Conservation (phyloP, 2,797 vertebrate species). For the Chelon auratus region DNA sequence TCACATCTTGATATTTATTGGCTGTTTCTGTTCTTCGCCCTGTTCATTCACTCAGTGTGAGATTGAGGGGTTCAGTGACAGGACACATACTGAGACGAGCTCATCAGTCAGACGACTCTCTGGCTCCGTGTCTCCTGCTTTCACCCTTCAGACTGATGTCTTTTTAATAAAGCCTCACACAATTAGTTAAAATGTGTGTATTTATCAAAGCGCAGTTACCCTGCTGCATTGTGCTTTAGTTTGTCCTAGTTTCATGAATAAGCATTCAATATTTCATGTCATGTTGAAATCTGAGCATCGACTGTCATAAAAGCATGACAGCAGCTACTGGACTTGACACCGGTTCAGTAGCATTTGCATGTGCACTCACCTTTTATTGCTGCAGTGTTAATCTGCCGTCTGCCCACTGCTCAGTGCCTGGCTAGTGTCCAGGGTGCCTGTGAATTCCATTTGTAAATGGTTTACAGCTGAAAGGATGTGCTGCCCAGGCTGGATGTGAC, state of each 20-base stretch:
- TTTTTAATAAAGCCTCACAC: conserved; percentile 31
- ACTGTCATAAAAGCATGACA: conserved; percentile 1
- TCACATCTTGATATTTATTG: not conserved
- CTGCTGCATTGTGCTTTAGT: not conserved
- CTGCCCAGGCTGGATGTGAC: conserved; percentile 15
- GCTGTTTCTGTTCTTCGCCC: conserved; percentile 13
- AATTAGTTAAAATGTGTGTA: not conserved
- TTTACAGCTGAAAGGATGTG: conserved; percentile 22
- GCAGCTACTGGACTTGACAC: conserved; percentile 11
- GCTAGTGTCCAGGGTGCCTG: conserved; percentile 11
- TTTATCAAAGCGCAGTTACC: not conserved
- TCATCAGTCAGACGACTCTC: conserved; percentile 33
- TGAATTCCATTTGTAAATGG: conserved; percentile 11
- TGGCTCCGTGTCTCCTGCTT: conserved; percentile 25
- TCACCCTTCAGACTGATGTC: conserved; percentile 33
- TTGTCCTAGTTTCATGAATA: conserved; percentile 7
- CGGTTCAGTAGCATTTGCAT: conserved; percentile 5
- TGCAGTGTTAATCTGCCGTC: not conserved
- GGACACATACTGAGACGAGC: conserved; percentile 29
- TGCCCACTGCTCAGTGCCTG: conserved; percentile 8
- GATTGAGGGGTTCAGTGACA: conserved; percentile 5
- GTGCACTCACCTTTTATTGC: not conserved
- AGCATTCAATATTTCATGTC: conserved; percentile 20
- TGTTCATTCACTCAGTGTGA: not conserved
- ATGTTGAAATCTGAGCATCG: conserved; percentile 20